phyloP scores from a whole-genome alignment of 2,797 vertebrate species.

The Champsocephalus esox region DNA sequence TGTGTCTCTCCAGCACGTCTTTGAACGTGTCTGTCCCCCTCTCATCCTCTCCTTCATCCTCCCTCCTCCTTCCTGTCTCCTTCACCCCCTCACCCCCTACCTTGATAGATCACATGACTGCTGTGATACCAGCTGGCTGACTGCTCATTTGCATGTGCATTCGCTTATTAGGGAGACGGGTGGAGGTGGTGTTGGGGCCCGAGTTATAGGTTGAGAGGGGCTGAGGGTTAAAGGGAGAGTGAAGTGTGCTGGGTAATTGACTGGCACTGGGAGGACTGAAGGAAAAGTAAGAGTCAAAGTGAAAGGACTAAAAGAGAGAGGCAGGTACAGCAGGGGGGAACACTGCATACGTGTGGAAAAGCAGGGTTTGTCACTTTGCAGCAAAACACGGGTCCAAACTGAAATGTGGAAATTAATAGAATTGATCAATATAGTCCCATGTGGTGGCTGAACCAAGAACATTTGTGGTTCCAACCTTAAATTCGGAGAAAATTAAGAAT shows the following conservation, averaged over 20 bases:
- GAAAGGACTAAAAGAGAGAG: neutral
- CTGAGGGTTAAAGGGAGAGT: slow-evolving; percentile 36
- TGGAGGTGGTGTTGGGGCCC: slow-evolving; percentile 31
- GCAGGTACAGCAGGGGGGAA: slow-evolving; percentile 18
- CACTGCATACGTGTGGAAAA: slow-evolving; percentile 16
- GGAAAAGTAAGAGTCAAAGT: slow-evolving; percentile 1
- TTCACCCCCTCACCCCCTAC: slow-evolving; percentile 80
- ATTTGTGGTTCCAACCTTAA: neutral
- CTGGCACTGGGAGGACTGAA: slow-evolving; percentile 37
- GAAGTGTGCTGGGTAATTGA: slow-evolving; percentile 42
- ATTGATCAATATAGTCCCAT: neutral
- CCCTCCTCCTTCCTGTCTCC: slow-evolving; percentile 57
- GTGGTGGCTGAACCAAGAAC: neutral
- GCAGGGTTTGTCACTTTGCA: slow-evolving; percentile 21
- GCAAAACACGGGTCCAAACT: slow-evolving; percentile 6
- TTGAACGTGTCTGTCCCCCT: slow-evolving; percentile 61
- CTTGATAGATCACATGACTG: slow-evolving; percentile 85
- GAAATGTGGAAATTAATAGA: slow-evolving; percentile 1
- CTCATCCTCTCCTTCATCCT: slow-evolving; percentile 32
- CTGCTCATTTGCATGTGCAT: slow-evolving; percentile 84
- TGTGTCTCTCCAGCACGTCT: slow-evolving; percentile 55
- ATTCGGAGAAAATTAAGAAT: neutral
- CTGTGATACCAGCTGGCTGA: slow-evolving; percentile 86
- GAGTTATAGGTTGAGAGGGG: slow-evolving; percentile 47
- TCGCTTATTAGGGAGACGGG: slow-evolving; percentile 75